Evolutionary conservation across 1,140 invertebrate species (phyloP), one percentile per base, ranked within the genome.

Genomic region (Zaprionus inermis): DNA sequence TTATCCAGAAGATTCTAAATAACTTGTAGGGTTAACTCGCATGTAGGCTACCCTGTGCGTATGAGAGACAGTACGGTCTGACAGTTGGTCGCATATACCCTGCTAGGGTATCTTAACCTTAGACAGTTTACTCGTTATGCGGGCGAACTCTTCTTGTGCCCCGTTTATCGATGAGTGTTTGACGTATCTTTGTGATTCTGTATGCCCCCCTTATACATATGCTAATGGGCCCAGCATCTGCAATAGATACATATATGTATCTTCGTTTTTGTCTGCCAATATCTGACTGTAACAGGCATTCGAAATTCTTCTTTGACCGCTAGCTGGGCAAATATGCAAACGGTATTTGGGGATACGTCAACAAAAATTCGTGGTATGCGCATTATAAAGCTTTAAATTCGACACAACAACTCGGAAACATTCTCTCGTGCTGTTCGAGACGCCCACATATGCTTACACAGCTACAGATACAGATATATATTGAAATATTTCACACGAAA

Each of bases 401-500:
- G 76, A 88, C 79, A 86, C 72, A 76, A 86, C 77, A 88, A 89
- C 79, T 88, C 84, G 84, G 84, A 88, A 88, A 88, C 77, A 86
- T 83, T 88, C 70, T 85, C 57, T 54, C 72, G 58, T 76, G 72
- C 68, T 59, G 73, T 72, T 78, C 64, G 46, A 52, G 54, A 71
- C 83, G 84, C 83, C 79, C 83, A 86, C 84, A 75, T 72, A n/a
- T n/a, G n/a, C n/a, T n/a, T n/a, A n/a, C n/a, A n/a, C n/a, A n/a
- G n/a, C n/a, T 24, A 4, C 4, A 24, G 58, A 56, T 56, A 64
- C 51, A 55, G 32, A 70, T 51, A 52, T 36, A 60, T 63, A 79
- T 60, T 55, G 69, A 70, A 65, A 72, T 59, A 74, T 79, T 77
- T 88, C 56, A 74, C 63, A 30, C 56, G 56, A 77, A 88, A 86